phyloP scores from a whole-genome alignment of 2,797 vertebrate species.

The Buphagus erythrorhynchus region DNA sequence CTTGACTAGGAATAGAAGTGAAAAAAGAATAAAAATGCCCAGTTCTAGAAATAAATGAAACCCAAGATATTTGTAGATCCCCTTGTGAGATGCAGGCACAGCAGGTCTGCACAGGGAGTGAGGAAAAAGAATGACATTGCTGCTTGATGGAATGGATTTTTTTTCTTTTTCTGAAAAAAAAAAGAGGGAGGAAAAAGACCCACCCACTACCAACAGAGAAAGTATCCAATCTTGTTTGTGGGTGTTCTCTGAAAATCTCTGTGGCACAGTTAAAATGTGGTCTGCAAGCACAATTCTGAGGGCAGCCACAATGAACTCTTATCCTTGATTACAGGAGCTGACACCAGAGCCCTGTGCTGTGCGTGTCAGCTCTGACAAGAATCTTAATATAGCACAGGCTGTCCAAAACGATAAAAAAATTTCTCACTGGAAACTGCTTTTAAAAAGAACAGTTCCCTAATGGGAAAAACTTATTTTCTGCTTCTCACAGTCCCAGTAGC shows the following conservation, averaged over 20 bases:
- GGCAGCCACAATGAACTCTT: conserved; percentile 22
- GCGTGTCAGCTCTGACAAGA: conserved; percentile 19
- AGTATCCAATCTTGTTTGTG: not conserved
- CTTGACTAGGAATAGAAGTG: not conserved
- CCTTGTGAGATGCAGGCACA: not conserved
- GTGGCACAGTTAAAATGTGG: conserved; percentile 49
- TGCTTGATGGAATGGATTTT: conserved; percentile 30
- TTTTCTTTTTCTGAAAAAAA: not conserved
- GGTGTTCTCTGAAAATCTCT: conserved; percentile 36
- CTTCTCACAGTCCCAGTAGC: conserved; percentile 65
- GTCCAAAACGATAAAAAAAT: not conserved
- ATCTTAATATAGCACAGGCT: not conserved
- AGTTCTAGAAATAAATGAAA: not conserved
- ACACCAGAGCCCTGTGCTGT: not conserved
- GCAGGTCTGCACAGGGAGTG: not conserved
- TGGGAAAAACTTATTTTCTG: conserved; percentile 50
- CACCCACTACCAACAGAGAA: not conserved
- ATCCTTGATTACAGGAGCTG: conserved; percentile 12
- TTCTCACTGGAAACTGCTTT: not conserved
- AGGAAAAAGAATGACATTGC: conserved; percentile 8
- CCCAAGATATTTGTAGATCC: not conserved
- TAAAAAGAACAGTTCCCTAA: not conserved
- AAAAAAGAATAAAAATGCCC: not conserved
- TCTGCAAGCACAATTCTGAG: conserved; percentile 25
- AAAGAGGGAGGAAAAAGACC: not conserved